Conservation (phyloP, 2,797 vertebrate species). For the Mus caroli region DNA sequence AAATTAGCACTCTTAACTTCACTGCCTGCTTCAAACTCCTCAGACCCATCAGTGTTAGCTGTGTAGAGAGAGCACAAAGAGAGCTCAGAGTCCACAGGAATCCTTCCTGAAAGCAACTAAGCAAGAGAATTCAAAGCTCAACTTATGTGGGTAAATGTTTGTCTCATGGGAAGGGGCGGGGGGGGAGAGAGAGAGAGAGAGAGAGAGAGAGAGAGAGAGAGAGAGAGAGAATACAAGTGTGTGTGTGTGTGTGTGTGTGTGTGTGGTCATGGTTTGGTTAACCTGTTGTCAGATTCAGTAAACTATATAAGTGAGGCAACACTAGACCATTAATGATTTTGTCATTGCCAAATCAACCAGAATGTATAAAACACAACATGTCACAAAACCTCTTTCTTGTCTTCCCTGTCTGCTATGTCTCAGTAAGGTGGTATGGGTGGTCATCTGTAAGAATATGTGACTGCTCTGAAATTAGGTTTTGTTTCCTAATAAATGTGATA, state of each 20-base stretch:
- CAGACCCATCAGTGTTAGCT: background rate
- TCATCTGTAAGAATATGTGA: background rate
- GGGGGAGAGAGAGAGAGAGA: too few relatives aligned
- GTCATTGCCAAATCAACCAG: background rate
- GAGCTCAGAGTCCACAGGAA: constrained; percentile 2
- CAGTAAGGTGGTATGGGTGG: background rate
- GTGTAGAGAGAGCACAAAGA: background rate
- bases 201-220: too few relatives aligned
- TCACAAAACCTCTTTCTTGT: background rate
- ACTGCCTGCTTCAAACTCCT: background rate
- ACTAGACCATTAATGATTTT: background rate
- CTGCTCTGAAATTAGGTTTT: background rate
- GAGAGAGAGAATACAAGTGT: background rate
- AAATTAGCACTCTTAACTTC: background rate
- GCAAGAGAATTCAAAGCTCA: constrained; percentile 29
- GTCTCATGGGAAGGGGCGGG: constrained; percentile 26
- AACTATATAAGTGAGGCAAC: constrained; percentile 31
- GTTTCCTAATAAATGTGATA: constrained; percentile 7
- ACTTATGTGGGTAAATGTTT: background rate
- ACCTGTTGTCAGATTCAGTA: constrained; percentile 23
- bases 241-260: background rate
- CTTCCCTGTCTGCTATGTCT: background rate
- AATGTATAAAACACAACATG: constrained; percentile 36
- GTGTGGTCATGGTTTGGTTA: constrained; percentile 6
- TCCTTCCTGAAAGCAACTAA: constrained; percentile 64